A percentile compares a stretch with the other conserved stretches of the same genome.
These are phyloP conservation scores for Podarcis muralis DNA, from an alignment of 2,113 vertebrate genomes.

Conservation along the genomic window DNA sequence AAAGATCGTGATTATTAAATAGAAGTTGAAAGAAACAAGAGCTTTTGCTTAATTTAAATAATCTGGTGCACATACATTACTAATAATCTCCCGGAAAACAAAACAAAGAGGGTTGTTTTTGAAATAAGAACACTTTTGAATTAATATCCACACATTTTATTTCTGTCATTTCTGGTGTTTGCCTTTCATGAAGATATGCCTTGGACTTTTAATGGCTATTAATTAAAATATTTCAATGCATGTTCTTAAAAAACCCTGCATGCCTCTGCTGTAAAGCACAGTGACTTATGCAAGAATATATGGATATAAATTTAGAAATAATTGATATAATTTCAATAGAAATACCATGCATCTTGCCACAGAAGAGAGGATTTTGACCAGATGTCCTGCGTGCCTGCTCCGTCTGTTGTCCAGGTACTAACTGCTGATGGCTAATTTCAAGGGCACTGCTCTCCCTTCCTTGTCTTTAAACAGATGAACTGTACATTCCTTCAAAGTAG, in stretches of 20 bases:
- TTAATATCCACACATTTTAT: conserved; percentile 38
- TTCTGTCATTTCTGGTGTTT: not conserved
- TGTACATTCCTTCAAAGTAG: no score
- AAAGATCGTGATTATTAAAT: conserved; percentile 41
- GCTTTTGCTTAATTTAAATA: conserved; percentile 52
- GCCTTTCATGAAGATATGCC: conserved; percentile 24
- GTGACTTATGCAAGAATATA: not conserved
- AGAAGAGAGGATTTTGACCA: no score
- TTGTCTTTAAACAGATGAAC: no score
- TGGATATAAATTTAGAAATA: not conserved
- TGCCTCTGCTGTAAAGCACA: not conserved
- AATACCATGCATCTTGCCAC: no score
- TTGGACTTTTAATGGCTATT: not conserved
- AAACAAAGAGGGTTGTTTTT: conserved; percentile 50
- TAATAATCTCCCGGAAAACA: conserved; percentile 29
- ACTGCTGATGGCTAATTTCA: no score
- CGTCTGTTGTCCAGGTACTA: not conserved
- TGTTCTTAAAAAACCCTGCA: not conserved
- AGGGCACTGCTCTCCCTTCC: no score
- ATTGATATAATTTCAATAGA: not conserved
- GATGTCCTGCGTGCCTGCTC: not conserved
- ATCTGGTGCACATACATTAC: conserved; percentile 28
- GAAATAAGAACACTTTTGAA: conserved; percentile 12
- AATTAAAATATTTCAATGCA: not conserved
- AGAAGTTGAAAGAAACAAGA: not conserved